Base-by-base conservation (phyloP, 2,113 vertebrate genomes). In the Halcyon malimbica region DNA sequence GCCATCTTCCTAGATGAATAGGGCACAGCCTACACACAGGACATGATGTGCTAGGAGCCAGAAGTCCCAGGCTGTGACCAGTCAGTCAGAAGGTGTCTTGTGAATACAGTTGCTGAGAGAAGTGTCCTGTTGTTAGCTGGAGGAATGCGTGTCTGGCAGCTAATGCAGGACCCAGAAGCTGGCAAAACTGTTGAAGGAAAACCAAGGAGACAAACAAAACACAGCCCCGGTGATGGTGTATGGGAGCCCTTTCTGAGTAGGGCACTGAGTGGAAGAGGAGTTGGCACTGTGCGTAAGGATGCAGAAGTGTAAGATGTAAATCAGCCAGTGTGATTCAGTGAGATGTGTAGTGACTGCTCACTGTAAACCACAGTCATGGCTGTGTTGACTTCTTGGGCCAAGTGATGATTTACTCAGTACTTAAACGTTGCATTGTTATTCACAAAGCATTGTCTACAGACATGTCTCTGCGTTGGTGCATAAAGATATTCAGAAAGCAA, bases 361-460 rank as follows among this genome's bases (percentile, higher is more conserved):
- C 16, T 1, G 1, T 54, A 57, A 87, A 41, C 46, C 31, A 76
- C 21, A 31, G 10, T 5, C 74, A 46, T 0, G 0, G 8, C 28
- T 64, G 7, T 3, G 9, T 3, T 73, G 39, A 42, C 6, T 77
- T 79, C 53, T 62, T 50, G 73, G 56, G n/a, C 8, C 26, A 77
- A 1, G 10, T 11, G 20, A 3, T 11, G 2, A 57, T 57, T 84
- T 53, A 44, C 11, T 62, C 37, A 39, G 29, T 13, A 10, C 5
- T 83, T 33, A 60, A 75, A 85, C 8, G 13, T 24, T 59, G 5
- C 48, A 33, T 8, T 2, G 0, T n/a, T 60, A 63, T 16, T 35
- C 57, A 56, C 11, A 56, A 83, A 76, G 26, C 31, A 56, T 3
- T 28, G 31, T 20, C 35, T 73, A 14, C 4, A 17, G 9, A 35